phyloP scores from a whole-genome alignment of 2,113 vertebrate genomes.

The Osmerus mordax region DNA sequence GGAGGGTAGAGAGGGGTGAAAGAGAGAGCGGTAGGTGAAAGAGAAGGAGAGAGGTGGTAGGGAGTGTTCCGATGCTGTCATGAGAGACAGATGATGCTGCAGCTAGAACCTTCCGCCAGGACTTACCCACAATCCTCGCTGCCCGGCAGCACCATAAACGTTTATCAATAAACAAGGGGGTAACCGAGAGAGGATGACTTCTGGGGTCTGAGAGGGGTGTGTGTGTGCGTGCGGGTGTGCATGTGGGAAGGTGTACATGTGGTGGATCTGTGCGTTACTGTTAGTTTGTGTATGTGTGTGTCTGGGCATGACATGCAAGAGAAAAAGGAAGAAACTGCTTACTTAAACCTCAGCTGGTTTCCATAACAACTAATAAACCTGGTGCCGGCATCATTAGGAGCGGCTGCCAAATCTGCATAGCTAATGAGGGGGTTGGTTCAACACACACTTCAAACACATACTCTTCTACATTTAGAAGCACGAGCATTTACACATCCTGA shows the following conservation, averaged over 20 bases:
- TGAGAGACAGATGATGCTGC: constrained; percentile 75
- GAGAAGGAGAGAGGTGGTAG: not conserved
- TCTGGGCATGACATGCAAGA: not conserved
- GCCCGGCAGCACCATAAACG: constrained; percentile 61
- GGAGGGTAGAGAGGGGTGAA: not conserved
- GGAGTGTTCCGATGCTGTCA: constrained; percentile 54
- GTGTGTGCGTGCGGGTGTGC: not conserved
- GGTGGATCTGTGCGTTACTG: constrained; percentile 5
- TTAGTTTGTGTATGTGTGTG: constrained; percentile 2
- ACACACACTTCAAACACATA: constrained; percentile 3
- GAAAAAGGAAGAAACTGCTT: constrained; percentile 13
- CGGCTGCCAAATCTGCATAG: constrained; percentile 39
- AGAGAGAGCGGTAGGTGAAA: constrained; percentile 28
- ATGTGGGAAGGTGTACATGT: not conserved
- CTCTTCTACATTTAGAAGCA: not conserved
- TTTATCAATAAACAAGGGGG: constrained; percentile 65
- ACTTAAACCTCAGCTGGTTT: constrained; percentile 37
- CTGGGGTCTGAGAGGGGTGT: not conserved
- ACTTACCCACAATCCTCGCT: constrained; percentile 64
- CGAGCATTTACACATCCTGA: too few relatives aligned
- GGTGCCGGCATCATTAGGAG: constrained; percentile 16
- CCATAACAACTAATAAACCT: constrained; percentile 45
- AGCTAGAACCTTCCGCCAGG: constrained; percentile 64
- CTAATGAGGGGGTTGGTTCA: constrained; percentile 21
- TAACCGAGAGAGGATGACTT: constrained; percentile 42